A percentile compares a stretch with the other conserved stretches of the same genome.
phyloP scores from a whole-genome alignment of 2,888 invertebrate genomes.

The Parelbella ahira region DNA sequence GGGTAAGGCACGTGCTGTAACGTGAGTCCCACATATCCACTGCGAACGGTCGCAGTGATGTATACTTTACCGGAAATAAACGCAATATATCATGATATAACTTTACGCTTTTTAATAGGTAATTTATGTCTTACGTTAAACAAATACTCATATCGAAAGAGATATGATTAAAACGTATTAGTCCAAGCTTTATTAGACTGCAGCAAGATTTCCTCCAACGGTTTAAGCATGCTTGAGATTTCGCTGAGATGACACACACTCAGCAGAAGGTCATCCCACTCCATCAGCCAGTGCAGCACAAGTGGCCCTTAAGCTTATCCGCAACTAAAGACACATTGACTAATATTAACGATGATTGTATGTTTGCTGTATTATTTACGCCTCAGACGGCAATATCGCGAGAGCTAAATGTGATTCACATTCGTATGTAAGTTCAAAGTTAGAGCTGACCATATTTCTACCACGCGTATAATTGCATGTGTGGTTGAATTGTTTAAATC shows the following conservation, averaged over 20 bases:
- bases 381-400: conserved; percentile 12
- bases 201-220: conserved; percentile 11
- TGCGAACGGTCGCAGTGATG: too few relatives aligned
- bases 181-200: conserved; percentile 5
- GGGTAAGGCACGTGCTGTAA: too few relatives aligned
- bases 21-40: too few relatives aligned
- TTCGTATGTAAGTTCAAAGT: not conserved
- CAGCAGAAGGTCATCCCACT: conserved; percentile 33
- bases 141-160: too few relatives aligned
- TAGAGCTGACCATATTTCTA: too few relatives aligned
- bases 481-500: too few relatives aligned
- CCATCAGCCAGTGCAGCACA: conserved; percentile 32
- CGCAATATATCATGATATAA: too few relatives aligned
- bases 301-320: conserved; percentile 38
- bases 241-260: conserved; percentile 22
- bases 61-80: too few relatives aligned
- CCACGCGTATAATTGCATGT: too few relatives aligned
- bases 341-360: conserved; percentile 50
- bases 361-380: conserved; percentile 27
- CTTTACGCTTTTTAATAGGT: too few relatives aligned
- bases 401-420: conserved; percentile 7
- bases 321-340: conserved; percentile 35
- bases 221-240: conserved; percentile 19
- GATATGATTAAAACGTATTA: too few relatives aligned
- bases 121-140: too few relatives aligned